These are phyloP conservation scores for Microplitis deprimator DNA, from an alignment of 2,888 invertebrate genomes.

Conservation along the genomic window DNA sequence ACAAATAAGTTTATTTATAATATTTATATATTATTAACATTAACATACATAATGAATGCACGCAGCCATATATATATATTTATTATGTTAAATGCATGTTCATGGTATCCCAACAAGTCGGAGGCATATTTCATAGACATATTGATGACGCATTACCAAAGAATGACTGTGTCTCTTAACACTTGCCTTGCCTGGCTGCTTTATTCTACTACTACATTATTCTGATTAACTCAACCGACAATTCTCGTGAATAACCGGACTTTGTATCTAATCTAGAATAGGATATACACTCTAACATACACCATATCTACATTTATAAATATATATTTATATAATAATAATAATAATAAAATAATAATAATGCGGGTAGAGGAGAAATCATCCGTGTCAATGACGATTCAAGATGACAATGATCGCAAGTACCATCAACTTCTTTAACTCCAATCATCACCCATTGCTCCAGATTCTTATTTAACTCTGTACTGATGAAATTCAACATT, in stretches of 20 bases:
- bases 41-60: slow-evolving; percentile 7
- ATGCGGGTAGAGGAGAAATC: slow-evolving; percentile 17
- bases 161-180: slow-evolving; percentile 25
- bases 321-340: neutral
- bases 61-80: slow-evolving; percentile 8
- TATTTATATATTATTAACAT: neutral
- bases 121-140: slow-evolving; percentile 32
- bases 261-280: slow-evolving; percentile 15
- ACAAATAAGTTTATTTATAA: slow-evolving; percentile 26
- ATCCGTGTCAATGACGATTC: slow-evolving; percentile 35
- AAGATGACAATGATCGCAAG: slow-evolving; percentile 27
- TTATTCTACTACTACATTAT: slow-evolving; percentile 27
- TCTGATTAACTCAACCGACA: slow-evolving; percentile 35
- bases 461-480: slow-evolving; percentile 1
- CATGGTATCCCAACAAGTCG: slow-evolving; percentile 22
- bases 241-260: slow-evolving; percentile 26
- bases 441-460: slow-evolving; percentile 1
- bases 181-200: slow-evolving; percentile 11
- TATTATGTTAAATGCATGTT: neutral
- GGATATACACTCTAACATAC: slow-evolving; percentile 1
- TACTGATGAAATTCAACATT: neutral
- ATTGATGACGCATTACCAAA: slow-evolving; percentile 42
- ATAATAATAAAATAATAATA: neutral
- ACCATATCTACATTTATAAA: neutral
- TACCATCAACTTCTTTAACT: slow-evolving; percentile 6